Conservation (phyloP, 1,140 invertebrate genomes). For the Lordiphosa mommai region DNA sequence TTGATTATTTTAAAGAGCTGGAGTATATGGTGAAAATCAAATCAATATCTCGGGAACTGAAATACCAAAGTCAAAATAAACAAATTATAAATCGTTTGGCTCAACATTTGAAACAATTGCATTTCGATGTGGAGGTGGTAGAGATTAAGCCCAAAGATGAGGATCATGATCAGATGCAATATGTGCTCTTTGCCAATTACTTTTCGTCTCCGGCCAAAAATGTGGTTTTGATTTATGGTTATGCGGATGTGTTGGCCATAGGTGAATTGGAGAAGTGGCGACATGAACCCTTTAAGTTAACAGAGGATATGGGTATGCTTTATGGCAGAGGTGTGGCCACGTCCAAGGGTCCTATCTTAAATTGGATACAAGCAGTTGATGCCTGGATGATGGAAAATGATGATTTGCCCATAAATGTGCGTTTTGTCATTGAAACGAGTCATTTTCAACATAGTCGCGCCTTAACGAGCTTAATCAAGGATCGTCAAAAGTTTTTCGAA, state of each 20-base stretch:
- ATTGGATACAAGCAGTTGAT: conserved; percentile 23
- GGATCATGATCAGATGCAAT: neutral
- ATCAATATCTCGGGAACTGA: neutral
- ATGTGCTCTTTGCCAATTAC: conserved; percentile 31
- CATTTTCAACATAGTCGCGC: neutral
- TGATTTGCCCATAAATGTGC: conserved; percentile 31
- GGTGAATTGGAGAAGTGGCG: neutral
- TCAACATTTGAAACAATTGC: conserved; percentile 9
- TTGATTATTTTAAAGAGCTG: neutral
- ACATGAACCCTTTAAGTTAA: conserved; percentile 17
- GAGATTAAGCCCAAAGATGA: neutral
- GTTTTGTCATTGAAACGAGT: conserved; percentile 24
- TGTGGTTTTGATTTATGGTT: conserved; percentile 29
- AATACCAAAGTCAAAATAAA: neutral
- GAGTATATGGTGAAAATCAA: neutral
- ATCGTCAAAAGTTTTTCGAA: conserved; percentile 12
- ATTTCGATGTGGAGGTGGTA: conserved; percentile 20
- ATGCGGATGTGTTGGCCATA: conserved; percentile 16
- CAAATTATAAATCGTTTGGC: conserved; percentile 17
- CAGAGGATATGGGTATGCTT: neutral
- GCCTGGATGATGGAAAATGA: conserved; percentile 8
- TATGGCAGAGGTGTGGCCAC: conserved; percentile 19
- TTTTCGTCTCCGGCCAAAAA: conserved; percentile 33
- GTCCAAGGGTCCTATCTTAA: conserved; percentile 24
- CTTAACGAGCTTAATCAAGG: neutral